Conservation (phyloP, 2,113 vertebrate species). For the Panthera uncia region DNA sequence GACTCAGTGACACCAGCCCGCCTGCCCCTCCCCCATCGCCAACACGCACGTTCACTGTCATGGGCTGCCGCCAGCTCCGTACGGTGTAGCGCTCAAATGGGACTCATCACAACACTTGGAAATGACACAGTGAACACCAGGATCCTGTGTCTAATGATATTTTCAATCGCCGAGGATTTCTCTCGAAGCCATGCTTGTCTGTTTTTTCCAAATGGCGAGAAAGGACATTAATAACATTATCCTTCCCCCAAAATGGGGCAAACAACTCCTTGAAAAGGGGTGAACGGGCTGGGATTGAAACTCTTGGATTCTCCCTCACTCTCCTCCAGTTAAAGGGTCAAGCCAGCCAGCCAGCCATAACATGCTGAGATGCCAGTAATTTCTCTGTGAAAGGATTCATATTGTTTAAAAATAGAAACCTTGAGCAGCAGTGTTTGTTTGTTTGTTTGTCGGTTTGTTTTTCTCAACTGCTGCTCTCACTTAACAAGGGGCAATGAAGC, state of each 20-base stretch:
- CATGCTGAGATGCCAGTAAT: neutral
- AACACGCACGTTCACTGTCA: no score
- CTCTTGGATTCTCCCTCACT: neutral
- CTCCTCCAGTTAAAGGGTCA: neutral
- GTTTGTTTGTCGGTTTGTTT: neutral
- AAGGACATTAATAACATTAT: slow-evolving; percentile 56
- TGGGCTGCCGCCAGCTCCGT: neutral
- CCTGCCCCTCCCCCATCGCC: neutral
- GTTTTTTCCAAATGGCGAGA: slow-evolving; percentile 39
- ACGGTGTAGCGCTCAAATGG: neutral
- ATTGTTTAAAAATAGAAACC: slow-evolving; percentile 26
- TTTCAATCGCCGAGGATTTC: slow-evolving; percentile 55
- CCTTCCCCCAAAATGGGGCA: neutral
- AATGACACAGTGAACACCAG: slow-evolving; percentile 44
- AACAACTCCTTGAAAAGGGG: neutral
- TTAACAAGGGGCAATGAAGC: neutral
- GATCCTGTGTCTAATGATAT: slow-evolving; percentile 56
- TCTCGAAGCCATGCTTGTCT: slow-evolving; percentile 49
- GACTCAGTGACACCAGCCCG: slow-evolving; percentile 56
- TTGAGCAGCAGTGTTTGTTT: neutral
- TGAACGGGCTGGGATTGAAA: neutral
- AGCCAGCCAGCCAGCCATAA: neutral
- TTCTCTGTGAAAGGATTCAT: neutral
- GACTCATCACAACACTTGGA: slow-evolving; percentile 59
- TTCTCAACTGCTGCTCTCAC: neutral